Evolutionary conservation across 2,797 vertebrate species (phyloP).

Genomic region (Xiphorhynchus erythropygius): DNA sequence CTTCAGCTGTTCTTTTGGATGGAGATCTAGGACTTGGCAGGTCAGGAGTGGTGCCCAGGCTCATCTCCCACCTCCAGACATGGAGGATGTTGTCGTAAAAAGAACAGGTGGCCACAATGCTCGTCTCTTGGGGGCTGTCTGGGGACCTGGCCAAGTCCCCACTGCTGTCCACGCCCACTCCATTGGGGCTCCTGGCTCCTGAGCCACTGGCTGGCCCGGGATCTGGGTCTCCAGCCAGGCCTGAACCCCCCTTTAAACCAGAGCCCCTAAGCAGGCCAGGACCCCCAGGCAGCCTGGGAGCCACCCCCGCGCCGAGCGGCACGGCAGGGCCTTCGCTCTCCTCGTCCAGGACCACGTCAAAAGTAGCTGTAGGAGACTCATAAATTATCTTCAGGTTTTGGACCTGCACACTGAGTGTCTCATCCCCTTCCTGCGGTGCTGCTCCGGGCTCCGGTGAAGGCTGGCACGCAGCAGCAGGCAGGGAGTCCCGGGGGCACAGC

Average conservation of each 20-base stretch:
- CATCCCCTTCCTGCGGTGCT: neutral
- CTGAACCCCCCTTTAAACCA: neutral
- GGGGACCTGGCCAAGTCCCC: neutral
- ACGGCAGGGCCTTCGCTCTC: constrained; percentile 73
- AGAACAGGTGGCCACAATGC: constrained; percentile 89
- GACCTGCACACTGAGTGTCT: constrained; percentile 22
- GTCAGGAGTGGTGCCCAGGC: neutral
- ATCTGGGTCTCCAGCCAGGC: neutral
- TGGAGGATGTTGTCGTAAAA: constrained; percentile 94
- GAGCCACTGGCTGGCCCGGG: rapidly evolving
- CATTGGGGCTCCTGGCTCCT: neutral
- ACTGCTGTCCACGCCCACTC: neutral
- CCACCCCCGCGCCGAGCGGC: neutral
- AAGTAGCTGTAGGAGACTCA: constrained; percentile 83
- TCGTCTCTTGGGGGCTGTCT: constrained; percentile 48
- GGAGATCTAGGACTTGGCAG: neutral
- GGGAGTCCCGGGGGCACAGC: constrained; percentile 26
- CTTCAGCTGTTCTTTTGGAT: neutral
- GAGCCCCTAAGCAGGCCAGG: neutral
- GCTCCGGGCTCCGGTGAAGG: neutral
- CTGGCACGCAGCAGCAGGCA: neutral
- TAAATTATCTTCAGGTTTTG: constrained; percentile 82
- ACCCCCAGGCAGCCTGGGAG: neutral
- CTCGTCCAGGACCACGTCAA: constrained; percentile 80
- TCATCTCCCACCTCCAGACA: constrained; percentile 90